Evolutionary conservation across 2,888 invertebrate species (phyloP), one percentile per base, ranked within the genome.

Genomic region (Macrophya annulata): DNA sequence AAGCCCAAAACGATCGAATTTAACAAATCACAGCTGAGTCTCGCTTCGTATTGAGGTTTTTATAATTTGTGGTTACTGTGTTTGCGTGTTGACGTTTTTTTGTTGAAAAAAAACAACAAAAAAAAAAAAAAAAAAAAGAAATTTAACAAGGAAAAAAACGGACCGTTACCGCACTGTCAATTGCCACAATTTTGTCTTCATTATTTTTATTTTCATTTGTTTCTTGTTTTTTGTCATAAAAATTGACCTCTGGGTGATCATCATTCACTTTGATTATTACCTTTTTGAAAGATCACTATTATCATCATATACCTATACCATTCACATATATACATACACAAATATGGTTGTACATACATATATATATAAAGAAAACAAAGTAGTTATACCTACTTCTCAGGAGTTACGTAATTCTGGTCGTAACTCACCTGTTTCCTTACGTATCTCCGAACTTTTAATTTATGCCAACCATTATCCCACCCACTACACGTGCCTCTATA

Each of bases 371-470:
- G 81, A 62, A 40, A 43, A 43, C 81, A 81, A 81, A 62, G 81
- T 59, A 81, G 43, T 59, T 81, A 81, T 81, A 62, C 81, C 37
- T 8, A 79, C 31, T 59, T 62, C 25, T 83, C 84, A 86, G 88
- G 89, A 89, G 89, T 91, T 90, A 90, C 90, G 90, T 89, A 89
- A 91, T 90, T 89, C 89, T 87, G 43, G 87, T 87, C 89, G 90
- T 90, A 90, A 91, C 88, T 92, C 91, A 92, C 91, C 90, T 90
- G 91, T 90, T 91, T 91, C 89, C 88, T 88, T 89, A 87, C 88
- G 88, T 90, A 91, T 91, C 91, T 86, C 87, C 88, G 88, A 90
- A 91, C 91, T 91, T 91, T 91, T 91, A 91, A 92, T 91, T 92
- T 91, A 91, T 88, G 88, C 88, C 88, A 86, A 74, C 90, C 90